These are phyloP conservation scores for Leptura quadrifasciata DNA, from an alignment of 2,888 invertebrate genomes.

Conservation along the genomic window DNA sequence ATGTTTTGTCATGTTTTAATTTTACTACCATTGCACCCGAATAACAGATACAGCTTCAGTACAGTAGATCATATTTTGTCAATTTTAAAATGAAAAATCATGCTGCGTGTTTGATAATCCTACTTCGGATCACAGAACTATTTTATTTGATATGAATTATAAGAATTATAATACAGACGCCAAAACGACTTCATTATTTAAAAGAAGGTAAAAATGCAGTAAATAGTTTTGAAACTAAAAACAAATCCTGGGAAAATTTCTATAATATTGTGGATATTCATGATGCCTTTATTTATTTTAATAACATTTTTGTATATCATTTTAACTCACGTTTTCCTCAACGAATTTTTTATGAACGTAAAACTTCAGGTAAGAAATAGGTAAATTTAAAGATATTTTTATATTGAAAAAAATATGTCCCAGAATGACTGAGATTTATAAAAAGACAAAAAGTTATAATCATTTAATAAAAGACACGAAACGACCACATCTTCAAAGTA, in stretches of 20 bases:
- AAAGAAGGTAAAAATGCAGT: neutral
- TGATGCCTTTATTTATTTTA: neutral
- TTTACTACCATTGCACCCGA: neutral
- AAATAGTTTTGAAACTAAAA: slow-evolving; percentile 6
- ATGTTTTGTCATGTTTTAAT: neutral
- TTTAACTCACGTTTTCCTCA: slow-evolving; percentile 3
- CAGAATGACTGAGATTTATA: too few species aligned
- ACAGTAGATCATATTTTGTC: neutral
- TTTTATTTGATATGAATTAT: neutral
- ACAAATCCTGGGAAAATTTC: neutral
- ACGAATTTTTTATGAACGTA: neutral
- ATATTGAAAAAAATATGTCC: neutral
- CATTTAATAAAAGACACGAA: neutral
- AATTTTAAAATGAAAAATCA: neutral
- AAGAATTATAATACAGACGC: neutral
- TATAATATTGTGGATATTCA: slow-evolving; percentile 8
- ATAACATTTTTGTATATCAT: slow-evolving; percentile 3
- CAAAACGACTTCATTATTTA: neutral
- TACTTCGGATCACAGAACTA: neutral
- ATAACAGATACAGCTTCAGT: too few species aligned
- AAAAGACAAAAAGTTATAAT: neutral
- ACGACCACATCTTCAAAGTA: neutral
- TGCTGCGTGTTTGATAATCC: neutral
- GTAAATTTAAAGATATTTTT: neutral
- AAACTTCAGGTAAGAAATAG: neutral